Conservation (phyloP, 2,797 vertebrate species). For the Aplochiton taeniatus region DNA sequence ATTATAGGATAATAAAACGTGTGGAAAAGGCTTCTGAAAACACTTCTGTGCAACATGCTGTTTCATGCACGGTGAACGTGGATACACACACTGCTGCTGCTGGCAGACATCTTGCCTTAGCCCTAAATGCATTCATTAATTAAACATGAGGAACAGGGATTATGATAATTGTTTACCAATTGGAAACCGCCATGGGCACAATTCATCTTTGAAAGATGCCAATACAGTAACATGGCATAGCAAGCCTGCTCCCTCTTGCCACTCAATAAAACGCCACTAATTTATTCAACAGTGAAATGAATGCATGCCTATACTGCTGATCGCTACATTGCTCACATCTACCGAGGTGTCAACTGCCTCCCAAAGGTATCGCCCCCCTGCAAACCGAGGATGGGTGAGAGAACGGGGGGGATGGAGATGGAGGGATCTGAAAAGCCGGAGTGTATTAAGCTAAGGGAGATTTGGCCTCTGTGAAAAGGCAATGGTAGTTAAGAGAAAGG, state of each 20-base stretch:
- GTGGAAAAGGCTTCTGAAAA: too few species aligned
- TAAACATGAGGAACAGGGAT: slow-evolving; percentile 71
- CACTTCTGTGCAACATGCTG: too few species aligned
- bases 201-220: slow-evolving; percentile 77
- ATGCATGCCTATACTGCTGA: slow-evolving; percentile 65
- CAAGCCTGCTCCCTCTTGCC: slow-evolving; percentile 42
- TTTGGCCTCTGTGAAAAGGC: too few species aligned
- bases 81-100: slow-evolving; percentile 5
- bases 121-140: slow-evolving; percentile 68
- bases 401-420: not conserved
- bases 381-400: slow-evolving; percentile 11
- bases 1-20: too few species aligned
- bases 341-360: slow-evolving; percentile 29
- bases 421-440: not conserved
- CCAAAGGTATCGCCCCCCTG: not conserved
- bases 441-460: too few species aligned
- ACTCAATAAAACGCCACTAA: slow-evolving; percentile 71
- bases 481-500: not conserved
- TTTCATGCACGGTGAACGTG: too few species aligned
- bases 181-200: slow-evolving; percentile 64
- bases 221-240: slow-evolving; percentile 71
- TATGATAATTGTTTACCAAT: slow-evolving; percentile 79
- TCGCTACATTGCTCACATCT: slow-evolving; percentile 40
- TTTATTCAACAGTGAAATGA: slow-evolving; percentile 67
- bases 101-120: slow-evolving; percentile 44